Percentiles rank a stretch among this genome's conserved stretches.
Evolutionary conservation across 2,797 vertebrate genomes (phyloP).

Genomic region (Crax fasciolata): DNA sequence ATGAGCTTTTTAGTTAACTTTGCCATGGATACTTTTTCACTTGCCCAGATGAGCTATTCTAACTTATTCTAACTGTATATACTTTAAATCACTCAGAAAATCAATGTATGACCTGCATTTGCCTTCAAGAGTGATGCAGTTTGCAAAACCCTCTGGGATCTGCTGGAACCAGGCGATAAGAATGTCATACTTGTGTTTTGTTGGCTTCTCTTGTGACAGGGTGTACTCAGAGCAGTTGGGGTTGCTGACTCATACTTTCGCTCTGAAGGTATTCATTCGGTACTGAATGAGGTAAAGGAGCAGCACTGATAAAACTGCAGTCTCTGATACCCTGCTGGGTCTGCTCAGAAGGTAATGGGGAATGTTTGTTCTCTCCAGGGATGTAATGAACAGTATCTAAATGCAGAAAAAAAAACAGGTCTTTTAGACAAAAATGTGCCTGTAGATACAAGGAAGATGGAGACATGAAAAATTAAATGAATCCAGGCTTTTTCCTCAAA

Average conservation of each 20-base stretch:
- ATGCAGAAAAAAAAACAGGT: not conserved
- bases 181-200: not conserved
- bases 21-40: not conserved
- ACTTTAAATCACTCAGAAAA: not conserved
- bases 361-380: not conserved
- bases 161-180: not conserved
- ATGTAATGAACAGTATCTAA: not conserved
- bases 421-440: not conserved
- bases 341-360: not conserved
- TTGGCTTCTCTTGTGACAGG: not conserved
- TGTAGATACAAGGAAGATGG: not conserved
- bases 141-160: not conserved
- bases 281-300: not conserved
- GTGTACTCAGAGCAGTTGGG: not conserved
- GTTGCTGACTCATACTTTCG: not conserved
- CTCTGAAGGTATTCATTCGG: not conserved
- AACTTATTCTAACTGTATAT: not conserved
- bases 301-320: not conserved
- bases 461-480: not conserved
- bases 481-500: not conserved
- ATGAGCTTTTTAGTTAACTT: not conserved
- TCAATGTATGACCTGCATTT: not conserved
- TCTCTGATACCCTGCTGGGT: not conserved
- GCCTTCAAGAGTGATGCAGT: not conserved
- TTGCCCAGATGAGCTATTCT: not conserved